Base-by-base conservation (phyloP, 2,888 invertebrate genomes). In the Romanomermis culicivorax region DNA sequence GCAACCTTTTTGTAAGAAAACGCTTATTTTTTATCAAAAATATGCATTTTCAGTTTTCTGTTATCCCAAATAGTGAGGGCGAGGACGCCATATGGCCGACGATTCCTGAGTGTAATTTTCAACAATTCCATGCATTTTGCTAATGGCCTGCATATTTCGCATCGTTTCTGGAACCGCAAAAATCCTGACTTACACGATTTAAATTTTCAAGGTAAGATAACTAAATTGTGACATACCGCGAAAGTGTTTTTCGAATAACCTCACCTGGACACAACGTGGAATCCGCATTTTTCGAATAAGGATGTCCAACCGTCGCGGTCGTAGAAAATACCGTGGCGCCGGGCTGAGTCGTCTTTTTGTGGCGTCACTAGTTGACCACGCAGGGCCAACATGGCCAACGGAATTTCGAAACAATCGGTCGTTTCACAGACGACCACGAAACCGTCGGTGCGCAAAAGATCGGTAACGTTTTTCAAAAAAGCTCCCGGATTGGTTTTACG, bases 351-450 rank as follows among this genome's bases (percentile, higher is more conserved):
- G 14, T 20, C 4, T 11, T 20, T 11, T 42, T 42, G 11, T 11
- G n/a, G 42, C n/a, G 11, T 11, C 42, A n/a, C 11, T 42, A n/a
- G n/a, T n/a, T 42, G n/a, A 4, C 50, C 25, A 27, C 27, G 26
- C 45, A 45, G 23, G 7, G 45, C 45, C 23, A 45, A 23, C 7
- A 23, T n/a, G 23, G 45, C 45, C 23, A 45, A 45, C 23, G 45
- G 17, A 45, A 45, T 45, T 45, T 45, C 45, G 45, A n/a, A 23
- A 23, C 45, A 45, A 7, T 11, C 11, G 23, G 45, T 45, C 20
- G 66, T 61, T 62, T 73, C 74, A 52, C 67, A 63, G 7, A 73
- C 61, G 55, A 74, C 60, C 24, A 70, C 56, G 61, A 74, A 71
- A 2, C 73, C 73, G 55, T 69, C 67, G 4, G 69, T 68, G n/a